These are phyloP conservation scores for Hirtodrosophila confusa DNA, from an alignment of 2,888 invertebrate species.

Conservation along the genomic window DNA sequence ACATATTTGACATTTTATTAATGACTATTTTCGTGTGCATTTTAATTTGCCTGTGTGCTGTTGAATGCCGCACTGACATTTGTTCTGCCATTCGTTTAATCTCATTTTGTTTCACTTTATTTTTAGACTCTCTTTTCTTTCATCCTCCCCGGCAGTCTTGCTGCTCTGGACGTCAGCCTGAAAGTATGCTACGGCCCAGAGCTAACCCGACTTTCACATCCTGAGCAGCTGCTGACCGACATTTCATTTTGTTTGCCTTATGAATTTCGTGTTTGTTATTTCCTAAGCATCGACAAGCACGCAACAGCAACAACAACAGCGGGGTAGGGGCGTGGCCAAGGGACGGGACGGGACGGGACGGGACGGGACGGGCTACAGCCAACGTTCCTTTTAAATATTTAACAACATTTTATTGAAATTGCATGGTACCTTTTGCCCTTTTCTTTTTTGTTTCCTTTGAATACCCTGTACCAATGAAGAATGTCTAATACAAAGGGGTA, in stretches of 20 bases:
- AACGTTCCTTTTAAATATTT: conserved; percentile 45
- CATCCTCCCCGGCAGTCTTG: background rate
- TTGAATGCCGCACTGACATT: background rate
- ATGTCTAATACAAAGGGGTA: too few relatives aligned
- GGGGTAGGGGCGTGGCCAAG: background rate
- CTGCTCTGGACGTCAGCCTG: conserved; percentile 27
- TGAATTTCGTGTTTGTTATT: conserved; percentile 53
- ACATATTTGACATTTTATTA: conserved; percentile 51
- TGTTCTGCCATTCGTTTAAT: conserved; percentile 1
- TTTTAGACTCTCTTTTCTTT: conserved; percentile 8
- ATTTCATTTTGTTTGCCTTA: conserved; percentile 53
- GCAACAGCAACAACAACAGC: conserved; percentile 9
- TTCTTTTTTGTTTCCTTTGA: conserved; percentile 1
- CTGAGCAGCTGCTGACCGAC: conserved; percentile 53
- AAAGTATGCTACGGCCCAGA: conserved; percentile 40
- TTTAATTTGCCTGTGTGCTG: conserved; percentile 4
- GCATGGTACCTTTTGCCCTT: conserved; percentile 6
- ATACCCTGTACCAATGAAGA: too few relatives aligned
- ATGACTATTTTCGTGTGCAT: conserved; percentile 34
- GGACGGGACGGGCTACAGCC: background rate
- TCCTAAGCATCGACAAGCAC: conserved; percentile 50
- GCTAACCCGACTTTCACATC: conserved; percentile 33
- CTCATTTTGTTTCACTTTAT: conserved; percentile 3
- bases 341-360: background rate
- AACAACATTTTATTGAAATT: conserved; percentile 46